Conservation (phyloP, 1,140 invertebrate species). For the Scaptodrosophila lebanonensis region DNA sequence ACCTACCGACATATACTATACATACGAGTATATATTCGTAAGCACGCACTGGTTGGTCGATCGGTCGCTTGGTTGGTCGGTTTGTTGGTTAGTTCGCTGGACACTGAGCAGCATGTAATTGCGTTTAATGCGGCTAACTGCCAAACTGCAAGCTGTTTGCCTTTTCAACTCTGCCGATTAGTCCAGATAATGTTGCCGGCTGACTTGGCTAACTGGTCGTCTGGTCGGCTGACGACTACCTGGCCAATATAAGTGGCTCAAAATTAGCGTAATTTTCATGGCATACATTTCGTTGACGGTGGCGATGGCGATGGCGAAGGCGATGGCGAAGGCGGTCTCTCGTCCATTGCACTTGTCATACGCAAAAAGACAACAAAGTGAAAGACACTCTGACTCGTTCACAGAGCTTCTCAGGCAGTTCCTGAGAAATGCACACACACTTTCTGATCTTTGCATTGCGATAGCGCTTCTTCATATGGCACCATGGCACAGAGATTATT, state of each 20-base stretch:
- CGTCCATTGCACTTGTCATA: background rate
- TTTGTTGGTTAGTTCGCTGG: no score
- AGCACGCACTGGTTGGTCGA: no score
- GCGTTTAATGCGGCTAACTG: conserved; percentile 41
- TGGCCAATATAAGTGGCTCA: conserved; percentile 53
- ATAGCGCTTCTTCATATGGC: conserved; percentile 57
- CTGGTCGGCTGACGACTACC: conserved; percentile 9
- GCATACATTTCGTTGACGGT: conserved; percentile 5
- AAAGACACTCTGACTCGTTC: conserved; percentile 51
- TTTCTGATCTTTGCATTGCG: conserved; percentile 57
- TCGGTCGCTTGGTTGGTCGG: no score
- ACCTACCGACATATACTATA: no score
- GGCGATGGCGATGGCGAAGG: no score
- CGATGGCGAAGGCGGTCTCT: background rate
- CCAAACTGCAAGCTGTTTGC: conserved; percentile 2
- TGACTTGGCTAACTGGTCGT: no score
- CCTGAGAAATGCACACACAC: conserved; percentile 69
- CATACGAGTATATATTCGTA: no score
- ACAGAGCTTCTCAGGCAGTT: conserved; percentile 66
- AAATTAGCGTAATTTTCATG: conserved; percentile 67
- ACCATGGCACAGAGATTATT: conserved; percentile 64
- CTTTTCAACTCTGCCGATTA: conserved; percentile 70
- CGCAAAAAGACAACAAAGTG: conserved; percentile 62
- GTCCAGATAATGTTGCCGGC: conserved; percentile 44
- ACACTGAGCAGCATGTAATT: conserved; percentile 56